These are phyloP conservation scores for Ophion ellenae DNA, from an alignment of 2,888 invertebrate genomes.

Conservation along the genomic window DNA sequence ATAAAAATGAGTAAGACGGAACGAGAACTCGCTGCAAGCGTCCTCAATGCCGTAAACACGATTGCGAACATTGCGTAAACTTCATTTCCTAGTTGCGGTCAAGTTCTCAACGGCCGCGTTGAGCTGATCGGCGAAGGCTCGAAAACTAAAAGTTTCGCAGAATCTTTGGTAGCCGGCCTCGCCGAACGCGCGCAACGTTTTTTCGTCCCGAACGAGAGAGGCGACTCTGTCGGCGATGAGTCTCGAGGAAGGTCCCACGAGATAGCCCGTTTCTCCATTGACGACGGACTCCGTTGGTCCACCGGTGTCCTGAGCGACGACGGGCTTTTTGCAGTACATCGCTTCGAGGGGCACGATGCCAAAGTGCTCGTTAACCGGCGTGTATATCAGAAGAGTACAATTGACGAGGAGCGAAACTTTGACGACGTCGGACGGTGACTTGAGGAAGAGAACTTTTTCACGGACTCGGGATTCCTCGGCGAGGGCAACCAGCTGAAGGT, in stretches of 20 bases:
- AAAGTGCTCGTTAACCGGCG: conserved; percentile 98
- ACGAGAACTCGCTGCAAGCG: neutral
- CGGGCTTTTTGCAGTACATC: conserved; percentile 96
- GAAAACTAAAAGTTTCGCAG: conserved; percentile 92
- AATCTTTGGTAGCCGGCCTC: conserved; percentile 90
- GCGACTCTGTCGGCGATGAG: conserved; percentile 92
- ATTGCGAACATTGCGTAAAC: neutral
- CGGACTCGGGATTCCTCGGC: conserved; percentile 87
- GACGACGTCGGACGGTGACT: conserved; percentile 93
- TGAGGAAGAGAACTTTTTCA: conserved; percentile 92
- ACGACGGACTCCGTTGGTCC: conserved; percentile 97
- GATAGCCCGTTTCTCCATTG: conserved; percentile 91
- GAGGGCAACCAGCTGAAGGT: conserved; percentile 89
- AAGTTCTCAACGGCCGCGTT: conserved; percentile 83
- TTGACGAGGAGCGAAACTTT: conserved; percentile 93
- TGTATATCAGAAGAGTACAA: conserved; percentile 94
- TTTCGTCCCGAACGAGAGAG: conserved; percentile 87
- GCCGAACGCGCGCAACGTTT: conserved; percentile 89
- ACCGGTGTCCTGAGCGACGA: conserved; percentile 97
- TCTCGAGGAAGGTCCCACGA: conserved; percentile 89
- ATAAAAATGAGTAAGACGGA: neutral
- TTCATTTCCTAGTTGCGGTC: neutral
- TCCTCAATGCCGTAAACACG: neutral
- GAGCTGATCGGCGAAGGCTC: conserved; percentile 90
- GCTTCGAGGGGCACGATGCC: conserved; percentile 99